Percentiles rank a stretch among this genome's conserved stretches.
phyloP scores from a whole-genome alignment of 2,113 vertebrate species.

The Lepidothrix coronata region DNA sequence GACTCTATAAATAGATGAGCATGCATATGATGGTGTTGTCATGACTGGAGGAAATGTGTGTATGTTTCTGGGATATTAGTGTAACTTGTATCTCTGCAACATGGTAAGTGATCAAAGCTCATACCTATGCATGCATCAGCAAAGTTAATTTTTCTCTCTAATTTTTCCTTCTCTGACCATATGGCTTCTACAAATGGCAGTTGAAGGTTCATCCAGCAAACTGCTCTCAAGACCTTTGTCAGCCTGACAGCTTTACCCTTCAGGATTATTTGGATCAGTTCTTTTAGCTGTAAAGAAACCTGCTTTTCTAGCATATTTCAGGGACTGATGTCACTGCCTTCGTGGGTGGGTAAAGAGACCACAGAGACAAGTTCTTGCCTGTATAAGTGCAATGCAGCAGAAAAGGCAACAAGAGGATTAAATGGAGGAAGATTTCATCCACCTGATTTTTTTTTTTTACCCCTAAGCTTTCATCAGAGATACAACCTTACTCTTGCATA shows the following conservation, averaged over 20 bases:
- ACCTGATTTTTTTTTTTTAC: accelerated
- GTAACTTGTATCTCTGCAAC: not conserved
- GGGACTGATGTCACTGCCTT: not conserved
- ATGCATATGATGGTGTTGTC: not conserved
- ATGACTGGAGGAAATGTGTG: not conserved
- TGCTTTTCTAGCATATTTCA: not conserved
- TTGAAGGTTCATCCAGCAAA: not conserved
- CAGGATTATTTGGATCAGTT: not conserved
- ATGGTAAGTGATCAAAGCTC: not conserved
- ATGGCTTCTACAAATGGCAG: not conserved
- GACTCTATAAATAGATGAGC: not conserved
- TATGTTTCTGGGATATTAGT: not conserved
- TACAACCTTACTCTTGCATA: not conserved
- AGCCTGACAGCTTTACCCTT: not conserved
- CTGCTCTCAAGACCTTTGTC: not conserved
- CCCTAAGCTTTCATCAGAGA: not conserved
- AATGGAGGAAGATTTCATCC: not conserved
- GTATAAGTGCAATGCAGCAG: not conserved
- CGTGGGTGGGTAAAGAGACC: not conserved
- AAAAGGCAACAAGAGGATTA: not conserved
- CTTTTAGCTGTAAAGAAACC: not conserved
- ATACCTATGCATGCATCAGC: not conserved
- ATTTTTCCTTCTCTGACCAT: not conserved
- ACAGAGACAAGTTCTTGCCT: not conserved
- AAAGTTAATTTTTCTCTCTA: not conserved